Base-by-base conservation (phyloP, 2,888 invertebrate genomes). In the Drosophila prostipennis region DNA sequence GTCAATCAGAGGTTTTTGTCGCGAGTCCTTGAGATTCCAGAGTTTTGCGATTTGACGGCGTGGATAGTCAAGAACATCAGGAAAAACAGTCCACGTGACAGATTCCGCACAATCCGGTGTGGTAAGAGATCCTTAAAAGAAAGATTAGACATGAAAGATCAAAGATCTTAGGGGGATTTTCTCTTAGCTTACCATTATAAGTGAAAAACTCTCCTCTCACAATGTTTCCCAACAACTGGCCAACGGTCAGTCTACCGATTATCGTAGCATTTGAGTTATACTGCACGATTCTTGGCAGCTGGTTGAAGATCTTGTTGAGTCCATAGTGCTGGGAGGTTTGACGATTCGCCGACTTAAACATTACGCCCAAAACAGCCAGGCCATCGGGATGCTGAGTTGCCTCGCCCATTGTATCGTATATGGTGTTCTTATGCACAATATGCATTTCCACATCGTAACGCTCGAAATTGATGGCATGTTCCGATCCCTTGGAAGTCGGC, bases 41-140 rank as follows among this genome's bases (percentile, higher is more conserved):
- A 87, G 69, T 7, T 69, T 76, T 11, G 14, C 61, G 46, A 89
- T 83, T 34, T 82, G 77, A 0, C 61, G 55, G 6, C 45, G 32
- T 0, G 80, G 67, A 53, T 94, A 90, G 0, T 92, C 89, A 6
- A 93, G 79, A 7, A 92, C 91, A n/a, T 93, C 91, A 0, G 91
- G 91, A 57, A 94, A 93, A 0, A 96, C 93, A n/a, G 95, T 95
- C 95, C 96, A 96, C 2, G 93, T 93, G 23, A 96, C 95, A 0
- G 93, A 93, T 87, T 96, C 96, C 55, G 94, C 93, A 87, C 96
- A 96, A 11, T 78, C 92, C 0, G 96, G 96, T 0, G 96, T 95
- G 2, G 96, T 96, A 51, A 96, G 92, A 0, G 96, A 96, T 0
- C 96, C 96, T 48, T 7, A 34, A 5, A 32, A 10, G 32, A 13